A percentile compares a stretch with the other conserved stretches of the same genome.
These are phyloP conservation scores for Trachymyrmex septentrionalis DNA, from an alignment of 1,140 invertebrate genomes.

Conservation along the genomic window DNA sequence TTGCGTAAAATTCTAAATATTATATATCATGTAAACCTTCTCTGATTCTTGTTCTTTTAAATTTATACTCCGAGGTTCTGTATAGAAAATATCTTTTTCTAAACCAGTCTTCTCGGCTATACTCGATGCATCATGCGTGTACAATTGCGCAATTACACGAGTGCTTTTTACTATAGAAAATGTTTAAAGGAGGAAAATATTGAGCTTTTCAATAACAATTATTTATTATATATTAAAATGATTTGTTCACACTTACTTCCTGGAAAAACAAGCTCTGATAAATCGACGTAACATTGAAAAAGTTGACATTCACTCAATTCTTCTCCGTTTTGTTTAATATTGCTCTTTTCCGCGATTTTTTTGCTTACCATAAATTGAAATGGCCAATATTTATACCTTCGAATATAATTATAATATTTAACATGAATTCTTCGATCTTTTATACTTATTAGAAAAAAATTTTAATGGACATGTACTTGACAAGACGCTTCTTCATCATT, in stretches of 20 bases:
- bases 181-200: not conserved
- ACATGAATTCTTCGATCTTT: not conserved
- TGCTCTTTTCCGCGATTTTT: not conserved
- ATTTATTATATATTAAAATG: slow-evolving; percentile 31
- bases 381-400: slow-evolving; percentile 78
- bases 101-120: slow-evolving; percentile 73
- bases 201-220: not conserved
- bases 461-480: slow-evolving; percentile 67
- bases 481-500: slow-evolving; percentile 68
- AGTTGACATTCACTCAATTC: slow-evolving; percentile 27
- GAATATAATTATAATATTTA: slow-evolving; percentile 20
- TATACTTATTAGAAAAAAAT: slow-evolving; percentile 6
- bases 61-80: slow-evolving; percentile 8
- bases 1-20: not conserved
- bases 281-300: slow-evolving; percentile 79
- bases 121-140: slow-evolving; percentile 38
- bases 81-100: slow-evolving; percentile 61
- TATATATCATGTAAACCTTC: slow-evolving; percentile 18
- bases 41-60: slow-evolving; percentile 55
- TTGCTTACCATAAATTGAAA: slow-evolving; percentile 71
- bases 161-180: slow-evolving; percentile 65
- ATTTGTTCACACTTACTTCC: slow-evolving; percentile 73
- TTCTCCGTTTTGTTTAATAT: slow-evolving; percentile 17
- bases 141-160: slow-evolving; percentile 71
- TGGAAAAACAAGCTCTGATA: slow-evolving; percentile 77